phyloP scores from a whole-genome alignment of 2,113 vertebrate species.

The Siniperca chuatsi region DNA sequence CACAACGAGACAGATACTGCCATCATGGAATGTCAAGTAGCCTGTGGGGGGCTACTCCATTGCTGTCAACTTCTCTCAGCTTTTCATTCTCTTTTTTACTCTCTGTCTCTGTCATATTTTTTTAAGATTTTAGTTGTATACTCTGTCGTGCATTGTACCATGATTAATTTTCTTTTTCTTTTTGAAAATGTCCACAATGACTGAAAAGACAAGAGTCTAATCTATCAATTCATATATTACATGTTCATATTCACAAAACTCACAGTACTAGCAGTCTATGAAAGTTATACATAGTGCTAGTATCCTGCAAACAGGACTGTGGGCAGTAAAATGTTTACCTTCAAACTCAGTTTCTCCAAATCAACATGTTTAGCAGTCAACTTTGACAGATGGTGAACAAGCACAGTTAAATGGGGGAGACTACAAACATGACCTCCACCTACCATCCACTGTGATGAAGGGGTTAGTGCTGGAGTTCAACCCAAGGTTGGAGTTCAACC shows the following conservation, averaged over 20 bases:
- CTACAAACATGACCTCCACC: conserved; percentile 64
- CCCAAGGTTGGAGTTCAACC: conserved; percentile 50
- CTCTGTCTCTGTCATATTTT: not conserved
- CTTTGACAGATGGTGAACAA: not conserved
- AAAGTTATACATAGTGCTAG: not conserved
- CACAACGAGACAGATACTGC: conserved; percentile 44
- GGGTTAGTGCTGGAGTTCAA: conserved; percentile 61
- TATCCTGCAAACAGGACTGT: not conserved
- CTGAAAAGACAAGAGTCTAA: not conserved
- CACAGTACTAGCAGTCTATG: not conserved
- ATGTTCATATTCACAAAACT: not conserved
- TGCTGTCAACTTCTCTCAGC: conserved; percentile 24
- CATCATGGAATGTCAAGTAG: conserved; percentile 45
- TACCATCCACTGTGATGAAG: conserved; percentile 78
- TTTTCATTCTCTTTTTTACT: conserved; percentile 33
- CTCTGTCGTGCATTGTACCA: not conserved
- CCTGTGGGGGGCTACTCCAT: not conserved
- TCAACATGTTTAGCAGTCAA: conserved; percentile 2
- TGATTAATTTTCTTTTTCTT: not conserved
- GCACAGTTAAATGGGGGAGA: not conserved
- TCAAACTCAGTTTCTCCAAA: not conserved
- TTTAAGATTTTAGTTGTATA: not conserved
- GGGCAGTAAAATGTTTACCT: not conserved
- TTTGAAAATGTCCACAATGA: not conserved
- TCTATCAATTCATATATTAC: not conserved